A percentile compares a stretch with the other conserved stretches of the same genome.
Evolutionary conservation across 2,888 invertebrate genomes (phyloP).

Genomic region (Bellardia bayeri): DNA sequence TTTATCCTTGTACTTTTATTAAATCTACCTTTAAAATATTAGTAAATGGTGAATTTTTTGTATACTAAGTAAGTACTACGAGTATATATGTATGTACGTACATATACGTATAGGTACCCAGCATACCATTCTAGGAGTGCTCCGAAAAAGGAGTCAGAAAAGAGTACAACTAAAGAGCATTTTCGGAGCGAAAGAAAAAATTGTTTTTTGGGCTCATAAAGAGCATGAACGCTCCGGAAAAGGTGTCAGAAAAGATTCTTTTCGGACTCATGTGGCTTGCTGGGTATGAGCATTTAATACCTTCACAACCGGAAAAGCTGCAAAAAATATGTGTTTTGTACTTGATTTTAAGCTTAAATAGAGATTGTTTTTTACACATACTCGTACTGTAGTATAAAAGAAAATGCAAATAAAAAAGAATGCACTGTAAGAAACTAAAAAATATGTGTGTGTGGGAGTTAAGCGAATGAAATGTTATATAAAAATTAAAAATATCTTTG

Average conservation of each 20-base stretch:
- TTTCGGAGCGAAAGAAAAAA: no score
- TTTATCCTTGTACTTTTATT: conserved; percentile 33
- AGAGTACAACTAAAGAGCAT: no score
- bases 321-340: conserved; percentile 26
- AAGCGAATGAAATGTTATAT: background rate
- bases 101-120: no score
- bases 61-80: background rate
- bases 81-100: conserved; percentile 4
- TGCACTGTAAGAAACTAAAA: conserved; percentile 2
- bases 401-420: background rate
- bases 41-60: conserved; percentile 28
- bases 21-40: conserved; percentile 44
- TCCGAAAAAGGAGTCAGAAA: no score
- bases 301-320: background rate
- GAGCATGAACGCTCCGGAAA: no score
- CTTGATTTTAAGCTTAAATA: conserved; percentile 49
- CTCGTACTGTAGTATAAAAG: background rate
- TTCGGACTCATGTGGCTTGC: no score
- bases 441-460: background rate
- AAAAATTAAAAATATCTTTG: background rate
- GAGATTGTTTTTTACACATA: conserved; percentile 22
- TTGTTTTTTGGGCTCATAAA: no score
- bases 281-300: conserved; percentile 16
- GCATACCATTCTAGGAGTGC: no score
- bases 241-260: no score